A percentile compares a stretch with the other conserved stretches of the same genome.
phyloP scores from a whole-genome alignment of 2,113 vertebrate species.

The Indri indri region DNA sequence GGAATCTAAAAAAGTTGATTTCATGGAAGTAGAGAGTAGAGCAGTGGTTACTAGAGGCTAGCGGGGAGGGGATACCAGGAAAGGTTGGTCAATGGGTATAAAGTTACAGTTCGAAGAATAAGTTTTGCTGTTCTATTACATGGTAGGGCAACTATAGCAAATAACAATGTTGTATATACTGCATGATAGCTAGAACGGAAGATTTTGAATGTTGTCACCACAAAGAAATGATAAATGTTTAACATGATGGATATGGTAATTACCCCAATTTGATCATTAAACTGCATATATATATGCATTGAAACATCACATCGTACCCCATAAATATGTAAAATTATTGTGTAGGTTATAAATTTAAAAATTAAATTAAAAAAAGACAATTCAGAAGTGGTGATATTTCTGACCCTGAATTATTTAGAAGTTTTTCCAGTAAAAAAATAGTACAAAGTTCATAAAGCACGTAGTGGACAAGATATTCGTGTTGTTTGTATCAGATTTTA shows the following conservation, averaged over 20 bases:
- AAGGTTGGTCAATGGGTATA: background rate
- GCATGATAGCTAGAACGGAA: background rate
- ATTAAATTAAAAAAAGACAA: background rate
- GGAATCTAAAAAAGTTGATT: background rate
- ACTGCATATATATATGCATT: background rate
- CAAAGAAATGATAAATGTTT: background rate
- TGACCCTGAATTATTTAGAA: background rate
- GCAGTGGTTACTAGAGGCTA: background rate
- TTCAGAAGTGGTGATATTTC: background rate
- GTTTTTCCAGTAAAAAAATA: background rate
- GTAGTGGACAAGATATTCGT: background rate
- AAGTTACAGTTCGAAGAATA: background rate
- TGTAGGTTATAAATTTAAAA: background rate
- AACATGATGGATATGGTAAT: background rate
- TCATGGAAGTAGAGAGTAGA: background rate
- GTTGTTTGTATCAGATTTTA: background rate
- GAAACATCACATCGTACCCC: background rate
- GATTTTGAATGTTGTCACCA: background rate
- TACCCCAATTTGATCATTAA: background rate
- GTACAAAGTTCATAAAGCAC: background rate
- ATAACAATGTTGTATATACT: background rate
- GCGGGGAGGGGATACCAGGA: background rate
- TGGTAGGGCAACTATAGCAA: background rate
- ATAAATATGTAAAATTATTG: background rate
- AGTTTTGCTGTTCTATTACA: background rate